Percentiles rank a stretch among this genome's conserved stretches.
Evolutionary conservation across 1,140 invertebrate genomes (phyloP).

Genomic region (Heliconius congener): DNA sequence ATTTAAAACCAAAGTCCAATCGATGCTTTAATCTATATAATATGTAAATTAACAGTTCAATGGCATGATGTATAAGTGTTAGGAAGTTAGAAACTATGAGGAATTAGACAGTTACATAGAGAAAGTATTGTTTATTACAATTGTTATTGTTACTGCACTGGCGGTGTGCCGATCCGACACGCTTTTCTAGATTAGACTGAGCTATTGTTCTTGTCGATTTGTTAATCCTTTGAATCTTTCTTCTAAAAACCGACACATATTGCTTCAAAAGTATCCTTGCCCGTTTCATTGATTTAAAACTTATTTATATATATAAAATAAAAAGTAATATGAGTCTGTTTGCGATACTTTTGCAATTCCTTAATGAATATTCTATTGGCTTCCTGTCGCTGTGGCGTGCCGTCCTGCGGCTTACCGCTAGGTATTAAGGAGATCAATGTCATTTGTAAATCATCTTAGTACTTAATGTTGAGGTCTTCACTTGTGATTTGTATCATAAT

Average conservation of each 20-base stretch:
- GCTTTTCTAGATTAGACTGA: constrained; percentile 49
- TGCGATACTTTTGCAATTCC: constrained; percentile 16
- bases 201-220: constrained; percentile 34
- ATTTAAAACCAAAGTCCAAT: constrained; percentile 43
- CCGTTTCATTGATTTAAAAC: neutral
- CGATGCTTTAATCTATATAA: constrained; percentile 37
- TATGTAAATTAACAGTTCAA: constrained; percentile 48
- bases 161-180: constrained; percentile 51
- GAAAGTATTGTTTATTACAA: constrained; percentile 29
- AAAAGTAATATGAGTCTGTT: constrained; percentile 29
- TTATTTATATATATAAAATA: neutral
- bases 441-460: constrained; percentile 32
- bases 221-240: constrained; percentile 21
- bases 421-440: constrained; percentile 31
- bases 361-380: constrained; percentile 30
- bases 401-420: constrained; percentile 50
- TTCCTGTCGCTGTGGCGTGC: constrained; percentile 48
- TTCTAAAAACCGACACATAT: constrained; percentile 32
- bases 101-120: constrained; percentile 37
- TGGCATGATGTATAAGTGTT: constrained; percentile 72
- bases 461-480: constrained; percentile 34
- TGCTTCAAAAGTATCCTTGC: neutral
- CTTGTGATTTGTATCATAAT: constrained; percentile 41
- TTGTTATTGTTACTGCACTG: constrained; percentile 46
- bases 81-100: constrained; percentile 48